Evolutionary conservation across 2,113 vertebrate genomes (phyloP).

Genomic region (Climacteris rufus): DNA sequence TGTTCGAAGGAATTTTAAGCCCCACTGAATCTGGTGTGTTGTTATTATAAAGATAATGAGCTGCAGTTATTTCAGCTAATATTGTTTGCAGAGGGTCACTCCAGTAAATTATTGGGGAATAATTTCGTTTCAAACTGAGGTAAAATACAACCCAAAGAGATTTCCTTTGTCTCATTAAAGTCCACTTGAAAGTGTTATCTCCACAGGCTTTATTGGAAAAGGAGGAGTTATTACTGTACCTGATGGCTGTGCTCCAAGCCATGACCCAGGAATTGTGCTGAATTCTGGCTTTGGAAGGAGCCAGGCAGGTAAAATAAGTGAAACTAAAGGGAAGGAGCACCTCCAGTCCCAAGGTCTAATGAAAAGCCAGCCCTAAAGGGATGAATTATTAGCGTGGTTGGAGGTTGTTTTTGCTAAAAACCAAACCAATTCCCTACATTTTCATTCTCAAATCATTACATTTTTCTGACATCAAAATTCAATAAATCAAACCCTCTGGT

Average conservation of each 20-base stretch:
- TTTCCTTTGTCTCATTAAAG: not conserved
- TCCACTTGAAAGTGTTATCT: not conserved
- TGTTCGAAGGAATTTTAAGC: not conserved
- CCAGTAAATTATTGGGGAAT: not conserved
- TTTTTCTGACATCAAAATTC: not conserved
- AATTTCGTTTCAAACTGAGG: not conserved
- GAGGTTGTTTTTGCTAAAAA: not conserved
- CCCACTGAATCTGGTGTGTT: not conserved
- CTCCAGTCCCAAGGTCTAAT: not conserved
- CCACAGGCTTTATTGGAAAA: not conserved
- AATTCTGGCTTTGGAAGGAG: not conserved
- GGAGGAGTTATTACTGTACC: not conserved
- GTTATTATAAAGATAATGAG: not conserved
- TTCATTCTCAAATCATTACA: not conserved
- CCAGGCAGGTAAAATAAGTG: not conserved
- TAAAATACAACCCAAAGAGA: not conserved
- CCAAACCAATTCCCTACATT: accelerated
- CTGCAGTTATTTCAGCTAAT: not conserved
- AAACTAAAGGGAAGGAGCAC: not conserved
- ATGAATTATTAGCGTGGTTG: not conserved
- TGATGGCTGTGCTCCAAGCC: not conserved
- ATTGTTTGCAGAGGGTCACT: not conserved
- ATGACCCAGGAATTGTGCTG: not conserved
- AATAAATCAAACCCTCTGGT: not conserved
- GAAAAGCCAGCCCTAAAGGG: not conserved